These are phyloP conservation scores for Galbula dea DNA, from an alignment of 2,113 vertebrate genomes.

Conservation along the genomic window DNA sequence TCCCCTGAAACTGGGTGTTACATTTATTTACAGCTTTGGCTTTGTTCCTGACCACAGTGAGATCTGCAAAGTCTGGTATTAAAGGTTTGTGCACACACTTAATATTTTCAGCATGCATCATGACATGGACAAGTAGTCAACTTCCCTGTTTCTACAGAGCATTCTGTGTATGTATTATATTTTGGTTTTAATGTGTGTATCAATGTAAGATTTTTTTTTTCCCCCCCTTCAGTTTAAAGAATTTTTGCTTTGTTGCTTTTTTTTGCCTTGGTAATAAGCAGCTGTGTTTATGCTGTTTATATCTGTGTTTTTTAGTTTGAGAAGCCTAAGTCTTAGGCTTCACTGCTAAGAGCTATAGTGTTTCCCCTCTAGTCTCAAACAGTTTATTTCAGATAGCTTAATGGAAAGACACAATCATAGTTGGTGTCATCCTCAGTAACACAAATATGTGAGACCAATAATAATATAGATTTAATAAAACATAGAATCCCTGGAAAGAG, in stretches of 20 bases:
- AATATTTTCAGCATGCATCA: not conserved
- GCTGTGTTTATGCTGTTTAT: constrained; percentile 46
- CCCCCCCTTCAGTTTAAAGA: not conserved
- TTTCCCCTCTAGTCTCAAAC: constrained; percentile 15
- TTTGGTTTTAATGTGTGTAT: not conserved
- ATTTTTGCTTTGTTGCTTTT: constrained; percentile 28
- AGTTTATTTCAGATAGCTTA: constrained; percentile 25
- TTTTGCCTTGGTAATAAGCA: constrained; percentile 5
- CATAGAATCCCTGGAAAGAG: not conserved
- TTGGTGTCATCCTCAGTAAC: not conserved
- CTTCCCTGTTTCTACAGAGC: not conserved
- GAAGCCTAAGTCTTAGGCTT: not conserved
- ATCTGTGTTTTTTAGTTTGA: not conserved
- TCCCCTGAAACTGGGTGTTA: constrained; percentile 20
- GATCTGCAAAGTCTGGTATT: constrained; percentile 33
- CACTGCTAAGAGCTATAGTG: not conserved
- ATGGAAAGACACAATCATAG: not conserved
- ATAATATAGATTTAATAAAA: not conserved
- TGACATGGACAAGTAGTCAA: not conserved
- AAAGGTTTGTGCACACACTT: not conserved
- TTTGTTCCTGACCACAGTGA: not conserved
- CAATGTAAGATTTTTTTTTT: not conserved
- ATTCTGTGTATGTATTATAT: not conserved
- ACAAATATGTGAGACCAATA: not conserved
- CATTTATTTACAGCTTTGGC: constrained; percentile 53